Evolutionary conservation across 2,888 invertebrate genomes (phyloP), one percentile per base, ranked within the genome.

Genomic region (Melanophora roralis): DNA sequence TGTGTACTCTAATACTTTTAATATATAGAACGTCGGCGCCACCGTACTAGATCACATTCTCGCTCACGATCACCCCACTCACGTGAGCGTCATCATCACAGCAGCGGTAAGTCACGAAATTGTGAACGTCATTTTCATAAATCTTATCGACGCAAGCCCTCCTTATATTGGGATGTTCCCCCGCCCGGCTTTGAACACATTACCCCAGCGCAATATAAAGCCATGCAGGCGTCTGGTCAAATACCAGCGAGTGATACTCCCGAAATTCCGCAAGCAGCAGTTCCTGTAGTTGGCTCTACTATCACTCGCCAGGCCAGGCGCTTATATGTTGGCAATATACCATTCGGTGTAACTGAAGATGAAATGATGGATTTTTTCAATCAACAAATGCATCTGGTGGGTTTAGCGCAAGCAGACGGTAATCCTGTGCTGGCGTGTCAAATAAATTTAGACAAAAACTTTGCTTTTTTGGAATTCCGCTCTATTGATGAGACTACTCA

Each of bases 311-410:
- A 99, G 91, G 98, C 98, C 0, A 92, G 97, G 82, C 91, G 96
- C 81, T 92, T 99, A 69, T 99, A 99, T 89, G 98, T 99, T 68
- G 99, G 98, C 67, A 99, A 99, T 91, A 99, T 99, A 91, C 99
- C 99, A 36, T 99, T 99, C 89, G 99, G 99, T 78, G 98, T 98
- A 12, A 98, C 98, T 32, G 98, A 97, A 91, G 97, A 98, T 87
- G 97, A 97, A 89, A 98, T 98, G 93, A 98, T 98, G 97, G 98
- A 98, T 87, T 98, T 98, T 90, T 98, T 98, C 92, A 98, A 98
- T 90, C 96, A 97, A 87, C 98, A 99, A 91, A 99, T 99, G 99
- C 98, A 98, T 91, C 92, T 98, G 16, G 97, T 98, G 81, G 98
- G 98, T 19, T 91, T 99, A 85, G 97, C 98, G 0, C 98, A 99